Conservation (phyloP, 2,113 vertebrate species). For the Neodontobutis hainanensis region DNA sequence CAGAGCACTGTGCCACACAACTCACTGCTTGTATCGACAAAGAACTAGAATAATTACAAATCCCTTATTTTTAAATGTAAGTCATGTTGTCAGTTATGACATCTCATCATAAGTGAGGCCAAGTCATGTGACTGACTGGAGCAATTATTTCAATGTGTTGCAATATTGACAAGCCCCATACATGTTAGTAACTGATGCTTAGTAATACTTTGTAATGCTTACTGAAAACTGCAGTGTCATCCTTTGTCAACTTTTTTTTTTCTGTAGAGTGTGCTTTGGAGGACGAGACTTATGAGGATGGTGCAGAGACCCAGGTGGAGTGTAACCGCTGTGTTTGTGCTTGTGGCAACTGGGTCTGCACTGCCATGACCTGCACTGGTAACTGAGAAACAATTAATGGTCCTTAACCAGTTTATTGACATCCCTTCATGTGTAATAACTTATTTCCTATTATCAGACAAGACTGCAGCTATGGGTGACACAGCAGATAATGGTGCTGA, state of each 20-base stretch:
- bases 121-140: background rate
- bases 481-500: slow-evolving; percentile 73
- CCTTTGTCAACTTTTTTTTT: background rate
- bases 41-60: too few relatives aligned
- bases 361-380: slow-evolving; percentile 96
- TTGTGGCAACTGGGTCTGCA: slow-evolving; percentile 99
- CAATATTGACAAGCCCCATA: background rate
- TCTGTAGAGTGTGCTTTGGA: slow-evolving; percentile 92
- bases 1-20: slow-evolving; percentile 15
- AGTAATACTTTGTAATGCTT: background rate
- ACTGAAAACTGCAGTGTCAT: background rate
- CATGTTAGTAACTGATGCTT: background rate
- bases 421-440: background rate
- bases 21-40: background rate
- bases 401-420: background rate
- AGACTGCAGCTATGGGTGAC: slow-evolving; percentile 76
- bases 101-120: background rate
- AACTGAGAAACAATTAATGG: slow-evolving; percentile 22
- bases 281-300: slow-evolving; percentile 93
- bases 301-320: slow-evolving; percentile 95
- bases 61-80: too few relatives aligned
- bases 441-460: slow-evolving; percentile 66
- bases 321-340: slow-evolving; percentile 98
- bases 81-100: too few relatives aligned
- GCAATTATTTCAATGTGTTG: background rate